phyloP scores from a whole-genome alignment of 1,140 invertebrate species.

The Drosophila malerkotliana region DNA sequence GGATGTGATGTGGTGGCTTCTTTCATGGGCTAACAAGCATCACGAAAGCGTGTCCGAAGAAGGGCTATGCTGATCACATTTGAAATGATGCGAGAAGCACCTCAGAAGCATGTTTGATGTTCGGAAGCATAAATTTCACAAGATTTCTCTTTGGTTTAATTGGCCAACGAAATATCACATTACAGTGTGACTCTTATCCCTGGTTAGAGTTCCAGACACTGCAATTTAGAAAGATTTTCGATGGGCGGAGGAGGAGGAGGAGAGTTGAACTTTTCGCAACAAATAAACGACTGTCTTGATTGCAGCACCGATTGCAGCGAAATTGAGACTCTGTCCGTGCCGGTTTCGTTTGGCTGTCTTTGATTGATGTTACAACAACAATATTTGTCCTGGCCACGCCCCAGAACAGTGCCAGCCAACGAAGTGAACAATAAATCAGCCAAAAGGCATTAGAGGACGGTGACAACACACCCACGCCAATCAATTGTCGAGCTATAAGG shows the following conservation, averaged over 20 bases:
- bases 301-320: constrained; percentile 45
- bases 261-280: constrained; percentile 30
- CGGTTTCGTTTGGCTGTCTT: constrained; percentile 21
- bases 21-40: constrained; percentile 59
- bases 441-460: not conserved
- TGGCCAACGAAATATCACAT: constrained; percentile 70
- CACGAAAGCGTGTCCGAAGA: constrained; percentile 71
- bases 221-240: constrained; percentile 38
- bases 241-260: not conserved
- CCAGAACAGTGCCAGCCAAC: not conserved
- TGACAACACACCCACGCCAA: not conserved
- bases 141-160: constrained; percentile 40
- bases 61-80: constrained; percentile 4
- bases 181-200: constrained; percentile 26
- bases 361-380: constrained; percentile 47
- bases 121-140: constrained; percentile 15
- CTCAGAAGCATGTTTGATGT: constrained; percentile 36
- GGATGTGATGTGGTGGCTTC: constrained; percentile 42
- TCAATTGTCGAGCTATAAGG: constrained; percentile 1
- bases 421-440: constrained; percentile 29
- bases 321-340: constrained; percentile 18
- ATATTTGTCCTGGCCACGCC: constrained; percentile 48
- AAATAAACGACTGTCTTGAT: constrained; percentile 63
- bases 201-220: constrained; percentile 12
- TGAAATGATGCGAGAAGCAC: constrained; percentile 53